These are phyloP conservation scores for Agrenia bidenticulata DNA, from an alignment of 2,888 invertebrate species.

Conservation along the genomic window DNA sequence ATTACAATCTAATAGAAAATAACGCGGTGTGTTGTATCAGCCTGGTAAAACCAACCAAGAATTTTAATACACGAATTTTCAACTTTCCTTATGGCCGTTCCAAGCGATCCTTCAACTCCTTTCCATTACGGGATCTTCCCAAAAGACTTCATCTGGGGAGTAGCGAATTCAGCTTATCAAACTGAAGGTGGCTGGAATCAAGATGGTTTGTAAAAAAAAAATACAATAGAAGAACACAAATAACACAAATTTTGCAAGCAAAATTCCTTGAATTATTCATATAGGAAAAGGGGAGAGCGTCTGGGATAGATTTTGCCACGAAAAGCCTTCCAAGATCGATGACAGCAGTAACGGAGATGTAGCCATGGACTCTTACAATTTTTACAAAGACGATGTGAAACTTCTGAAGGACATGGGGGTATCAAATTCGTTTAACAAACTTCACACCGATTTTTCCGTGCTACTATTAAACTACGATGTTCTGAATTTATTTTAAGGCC, in stretches of 20 bases:
- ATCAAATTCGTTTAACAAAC: neutral
- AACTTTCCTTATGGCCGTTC: too few species aligned
- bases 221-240: too few species aligned
- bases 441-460: too few species aligned
- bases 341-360: constrained; percentile 33
- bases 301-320: constrained; percentile 57
- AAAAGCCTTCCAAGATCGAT: constrained; percentile 34
- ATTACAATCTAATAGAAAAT: too few species aligned
- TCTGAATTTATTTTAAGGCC: constrained; percentile 25
- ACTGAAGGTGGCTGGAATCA: constrained; percentile 55
- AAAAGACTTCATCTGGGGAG: constrained; percentile 33
- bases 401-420: constrained; percentile 57
- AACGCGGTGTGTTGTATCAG: too few species aligned
- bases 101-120: too few species aligned
- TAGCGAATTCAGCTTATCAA: constrained; percentile 40
- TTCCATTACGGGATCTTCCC: constrained; percentile 25
- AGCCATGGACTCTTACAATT: constrained; percentile 57
- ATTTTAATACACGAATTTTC: too few species aligned
- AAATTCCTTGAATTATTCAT: neutral
- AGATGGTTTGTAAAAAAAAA: constrained; percentile 51
- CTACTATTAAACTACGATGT: too few species aligned
- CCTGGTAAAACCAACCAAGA: too few species aligned
- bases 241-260: neutral
- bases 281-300: constrained; percentile 55
- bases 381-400: constrained; percentile 57